Conservation (phyloP, 2,113 vertebrate genomes). For the Murina feae region DNA sequence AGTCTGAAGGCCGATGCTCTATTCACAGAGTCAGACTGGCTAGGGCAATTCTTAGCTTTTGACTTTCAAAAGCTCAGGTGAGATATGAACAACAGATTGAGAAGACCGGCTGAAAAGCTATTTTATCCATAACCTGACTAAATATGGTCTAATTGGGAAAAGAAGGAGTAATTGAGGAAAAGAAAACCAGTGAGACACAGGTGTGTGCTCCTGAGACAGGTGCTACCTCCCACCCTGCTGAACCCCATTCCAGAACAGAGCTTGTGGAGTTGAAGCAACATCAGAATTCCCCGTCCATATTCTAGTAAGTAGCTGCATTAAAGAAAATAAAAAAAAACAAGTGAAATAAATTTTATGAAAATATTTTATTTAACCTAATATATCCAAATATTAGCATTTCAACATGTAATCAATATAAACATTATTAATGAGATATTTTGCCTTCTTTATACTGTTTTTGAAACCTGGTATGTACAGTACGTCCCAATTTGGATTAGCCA, state of each 20-base stretch:
- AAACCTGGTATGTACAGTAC: neutral
- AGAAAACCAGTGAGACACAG: neutral
- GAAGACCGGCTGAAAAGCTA: neutral
- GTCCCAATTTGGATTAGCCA: neutral
- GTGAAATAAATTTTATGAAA: neutral
- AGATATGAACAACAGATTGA: neutral
- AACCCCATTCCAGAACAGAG: neutral
- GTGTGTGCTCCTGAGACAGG: neutral
- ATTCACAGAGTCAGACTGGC: too few relatives aligned
- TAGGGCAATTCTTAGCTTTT: neutral
- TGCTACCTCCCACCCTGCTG: too few relatives aligned
- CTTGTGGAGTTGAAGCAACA: neutral
- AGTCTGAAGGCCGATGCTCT: too few relatives aligned
- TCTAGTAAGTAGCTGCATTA: neutral
- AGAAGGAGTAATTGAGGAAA: neutral
- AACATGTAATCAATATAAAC: neutral
- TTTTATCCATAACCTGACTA: neutral
- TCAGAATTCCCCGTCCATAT: neutral
- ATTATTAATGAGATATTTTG: neutral
- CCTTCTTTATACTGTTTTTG: neutral
- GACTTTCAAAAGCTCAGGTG: neutral
- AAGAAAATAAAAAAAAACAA: constrained; percentile 14
- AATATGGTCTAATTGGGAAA: neutral
- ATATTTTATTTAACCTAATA: neutral
- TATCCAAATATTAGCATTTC: neutral